Evolutionary conservation across 2,113 vertebrate species (phyloP), one percentile per base, ranked within the genome.

Genomic region (Todiramphus saurophagus): DNA sequence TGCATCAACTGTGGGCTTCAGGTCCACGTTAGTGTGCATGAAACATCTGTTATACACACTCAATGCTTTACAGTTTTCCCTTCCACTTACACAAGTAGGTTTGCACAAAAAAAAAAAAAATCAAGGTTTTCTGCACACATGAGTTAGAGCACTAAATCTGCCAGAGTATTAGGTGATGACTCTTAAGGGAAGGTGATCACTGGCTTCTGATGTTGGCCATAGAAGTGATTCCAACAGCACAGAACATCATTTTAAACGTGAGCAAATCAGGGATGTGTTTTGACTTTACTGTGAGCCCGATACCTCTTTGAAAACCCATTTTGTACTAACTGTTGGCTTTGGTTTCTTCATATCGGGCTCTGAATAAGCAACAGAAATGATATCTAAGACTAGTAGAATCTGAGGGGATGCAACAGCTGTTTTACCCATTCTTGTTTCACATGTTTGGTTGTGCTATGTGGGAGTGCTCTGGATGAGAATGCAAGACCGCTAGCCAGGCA

Each of bases 231-330:
- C 9, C 0, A 1, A 28, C 58, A 44, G 19, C 46, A 30, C 43
- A 78, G 83, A 86, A 30, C 17, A 7, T 12, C 0, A 0, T 67
- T 60, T 72, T 56, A 35, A 11, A 56, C 27, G 43, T 41, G 43
- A 91, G 39, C 41, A 77, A 31, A 19, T 69, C 18, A 10, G 48
- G 46, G 48, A 18, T 31, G 35, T 53, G 9, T 55, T 70, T 43
- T 35, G 27, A 8, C 66, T 60, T 44, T 39, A 10, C 14, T 11
- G 1, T 5, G 33, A 93, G 60, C 28, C n/a, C 62, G n/a, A 7
- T 43, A 67, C 1, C 3, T 1, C 3, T 3, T 0, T 13, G 44
- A 37, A 91, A 79, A 74, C 24, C 1, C 4, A 6, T 58, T 93
- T 30, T 43, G 39, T 28, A 35, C 53, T 7, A 77, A 31, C 37